A percentile compares a stretch with the other conserved stretches of the same genome.
These are phyloP conservation scores for Petromus typicus DNA, from an alignment of 2,113 vertebrate species.

Conservation along the genomic window DNA sequence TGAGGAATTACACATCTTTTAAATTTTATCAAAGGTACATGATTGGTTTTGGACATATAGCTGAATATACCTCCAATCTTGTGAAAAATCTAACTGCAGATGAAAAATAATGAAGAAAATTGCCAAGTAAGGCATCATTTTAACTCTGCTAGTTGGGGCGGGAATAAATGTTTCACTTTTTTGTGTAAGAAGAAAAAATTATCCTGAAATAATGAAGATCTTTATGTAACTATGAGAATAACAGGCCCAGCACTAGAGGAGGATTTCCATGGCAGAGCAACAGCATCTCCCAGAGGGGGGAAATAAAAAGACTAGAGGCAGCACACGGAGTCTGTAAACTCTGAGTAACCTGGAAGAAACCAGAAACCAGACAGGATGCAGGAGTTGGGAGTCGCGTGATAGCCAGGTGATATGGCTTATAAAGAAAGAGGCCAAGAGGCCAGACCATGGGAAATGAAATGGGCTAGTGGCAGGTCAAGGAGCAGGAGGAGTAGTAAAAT, in stretches of 20 bases:
- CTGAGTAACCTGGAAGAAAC: constrained; percentile 74
- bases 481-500: constrained; percentile 71
- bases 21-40: neutral
- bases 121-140: neutral
- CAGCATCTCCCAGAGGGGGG: neutral
- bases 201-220: neutral
- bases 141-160: neutral
- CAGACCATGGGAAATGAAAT: constrained; percentile 80
- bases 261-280: neutral
- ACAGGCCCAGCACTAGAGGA: rapidly evolving
- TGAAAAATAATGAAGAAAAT: neutral
- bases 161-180: neutral
- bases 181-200: neutral
- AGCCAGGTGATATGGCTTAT: constrained; percentile 73
- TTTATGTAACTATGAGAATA: neutral
- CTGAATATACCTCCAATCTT: neutral
- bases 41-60: neutral
- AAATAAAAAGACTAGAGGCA: neutral
- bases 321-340: constrained; percentile 43
- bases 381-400: constrained; percentile 43
- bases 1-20: neutral
- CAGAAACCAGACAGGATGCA: constrained; percentile 71
- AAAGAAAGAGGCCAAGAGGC: constrained; percentile 73
- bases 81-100: neutral
- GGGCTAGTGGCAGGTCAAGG: constrained; percentile 65